Base-by-base conservation (phyloP, 92 coral and sea anemone genomes). In the Porites rus region DNA sequence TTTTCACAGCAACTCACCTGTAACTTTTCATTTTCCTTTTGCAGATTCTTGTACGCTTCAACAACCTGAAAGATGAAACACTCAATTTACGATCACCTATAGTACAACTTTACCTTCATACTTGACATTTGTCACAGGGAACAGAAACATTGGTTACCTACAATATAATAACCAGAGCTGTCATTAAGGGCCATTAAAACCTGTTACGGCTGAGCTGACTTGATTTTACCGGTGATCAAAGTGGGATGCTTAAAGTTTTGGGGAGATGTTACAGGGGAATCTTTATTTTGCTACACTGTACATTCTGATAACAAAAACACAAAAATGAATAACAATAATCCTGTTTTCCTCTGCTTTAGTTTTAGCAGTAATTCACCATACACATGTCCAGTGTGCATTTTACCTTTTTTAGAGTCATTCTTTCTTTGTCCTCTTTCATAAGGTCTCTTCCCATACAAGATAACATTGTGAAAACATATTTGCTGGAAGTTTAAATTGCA, bases 11-110 rank as follows among this genome's bases (percentile, higher is more conserved):
- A 16, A 21, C 25, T 65, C 84, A 93, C 96, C 96, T 96, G 98
- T 71, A 96, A 90, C 75, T 96, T 96, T 50, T 96, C 99, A 89
- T 96, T 96, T 84, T 96, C 99, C 80, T 96, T 96, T 77, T 96
- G 98, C 54, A 96, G 85, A 74, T 87, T 95, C 88, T 96, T 96
- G 84, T 93, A 96, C 11, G 99, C 99, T 91, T 96, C 98, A 51
- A 96, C 99, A 78, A 96, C 98, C 99, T 96, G 77, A 17, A 74
- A 81, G 12, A 31, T 17, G 59, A 10, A 0, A 8, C 8, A 18
- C 14, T 16, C 18, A 71, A 10, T 69, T 69, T 3, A 69, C 1
- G 1, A 1, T 69, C 46, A 1, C 1, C 18, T 56, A 56, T 17
- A 56, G 72, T 1, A 67, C 66, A 16, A 38, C 46, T 3, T 38